phyloP scores from a whole-genome alignment of 2,113 vertebrate genomes.

The Cygnus buccinator region DNA sequence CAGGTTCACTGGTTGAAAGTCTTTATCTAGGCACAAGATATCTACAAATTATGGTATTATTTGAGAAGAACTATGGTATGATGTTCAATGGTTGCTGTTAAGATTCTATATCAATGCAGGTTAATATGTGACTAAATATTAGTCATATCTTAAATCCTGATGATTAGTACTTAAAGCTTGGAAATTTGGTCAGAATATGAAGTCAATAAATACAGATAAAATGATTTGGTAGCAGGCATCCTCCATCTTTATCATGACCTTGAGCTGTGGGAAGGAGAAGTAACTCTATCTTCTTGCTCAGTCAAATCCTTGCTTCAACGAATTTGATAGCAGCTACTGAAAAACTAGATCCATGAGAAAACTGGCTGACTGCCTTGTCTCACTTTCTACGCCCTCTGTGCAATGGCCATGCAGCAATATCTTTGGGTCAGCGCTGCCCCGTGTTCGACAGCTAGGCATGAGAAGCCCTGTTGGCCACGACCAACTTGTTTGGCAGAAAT shows the following conservation, averaged over 20 bases:
- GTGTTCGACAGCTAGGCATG: accelerated
- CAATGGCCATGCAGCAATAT: neutral
- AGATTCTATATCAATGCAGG: neutral
- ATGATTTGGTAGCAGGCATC: neutral
- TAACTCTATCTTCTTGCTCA: conserved; percentile 61
- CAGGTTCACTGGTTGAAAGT: neutral
- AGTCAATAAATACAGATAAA: neutral
- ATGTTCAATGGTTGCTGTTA: conserved; percentile 1
- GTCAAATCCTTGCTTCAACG: conserved; percentile 69
- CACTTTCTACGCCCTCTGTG: neutral
- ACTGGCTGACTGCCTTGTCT: neutral
- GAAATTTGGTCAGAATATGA: neutral
- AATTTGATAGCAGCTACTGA: conserved; percentile 64
- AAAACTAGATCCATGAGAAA: conserved; percentile 73
- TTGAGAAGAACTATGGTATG: neutral
- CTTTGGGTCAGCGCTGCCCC: neutral
- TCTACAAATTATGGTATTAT: neutral
- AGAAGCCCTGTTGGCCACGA: neutral
- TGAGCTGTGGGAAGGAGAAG: conserved; percentile 54
- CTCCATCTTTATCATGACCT: conserved; percentile 60
- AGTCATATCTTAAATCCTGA: neutral
- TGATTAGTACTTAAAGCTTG: neutral
- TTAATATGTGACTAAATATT: conserved; percentile 4
- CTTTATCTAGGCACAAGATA: neutral
- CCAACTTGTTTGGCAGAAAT: neutral